Percentiles rank a stretch among this genome's conserved stretches.
These are phyloP conservation scores for Rhagonycha fulva DNA, from an alignment of 2,888 invertebrate genomes.

Conservation along the genomic window DNA sequence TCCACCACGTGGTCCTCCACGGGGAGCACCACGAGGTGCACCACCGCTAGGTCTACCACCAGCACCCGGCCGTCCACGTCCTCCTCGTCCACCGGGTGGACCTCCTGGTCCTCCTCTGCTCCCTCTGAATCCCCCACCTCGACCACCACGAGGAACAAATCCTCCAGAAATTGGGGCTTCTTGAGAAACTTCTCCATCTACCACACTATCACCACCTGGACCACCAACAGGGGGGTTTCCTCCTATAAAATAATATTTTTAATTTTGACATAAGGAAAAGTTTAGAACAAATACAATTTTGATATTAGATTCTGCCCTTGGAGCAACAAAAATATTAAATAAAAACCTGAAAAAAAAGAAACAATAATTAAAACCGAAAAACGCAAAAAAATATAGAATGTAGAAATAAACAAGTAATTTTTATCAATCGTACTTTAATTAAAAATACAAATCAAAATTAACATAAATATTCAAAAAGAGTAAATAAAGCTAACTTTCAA, in stretches of 20 bases:
- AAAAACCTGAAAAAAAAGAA: neutral
- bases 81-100: constrained; percentile 36
- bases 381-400: no score
- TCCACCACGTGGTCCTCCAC: constrained; percentile 22
- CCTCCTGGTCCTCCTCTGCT: constrained; percentile 35
- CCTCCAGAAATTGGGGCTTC: constrained; percentile 31
- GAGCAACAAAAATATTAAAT: neutral
- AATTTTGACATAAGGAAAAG: neutral
- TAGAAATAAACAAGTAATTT: no score
- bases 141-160: constrained; percentile 15
- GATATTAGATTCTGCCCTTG: neutral
- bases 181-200: constrained; percentile 28
- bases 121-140: constrained; percentile 18
- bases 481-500: no score
- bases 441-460: no score
- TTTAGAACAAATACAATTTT: no score
- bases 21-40: constrained; percentile 6
- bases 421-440: no score
- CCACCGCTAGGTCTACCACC: constrained; percentile 39
- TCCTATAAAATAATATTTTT: neutral
- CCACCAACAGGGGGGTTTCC: constrained; percentile 3
- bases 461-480: no score
- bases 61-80: constrained; percentile 29
- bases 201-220: constrained; percentile 8
- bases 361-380: no score